Evolutionary conservation across 2,113 vertebrate genomes (phyloP).

Genomic region (Otus sunia): DNA sequence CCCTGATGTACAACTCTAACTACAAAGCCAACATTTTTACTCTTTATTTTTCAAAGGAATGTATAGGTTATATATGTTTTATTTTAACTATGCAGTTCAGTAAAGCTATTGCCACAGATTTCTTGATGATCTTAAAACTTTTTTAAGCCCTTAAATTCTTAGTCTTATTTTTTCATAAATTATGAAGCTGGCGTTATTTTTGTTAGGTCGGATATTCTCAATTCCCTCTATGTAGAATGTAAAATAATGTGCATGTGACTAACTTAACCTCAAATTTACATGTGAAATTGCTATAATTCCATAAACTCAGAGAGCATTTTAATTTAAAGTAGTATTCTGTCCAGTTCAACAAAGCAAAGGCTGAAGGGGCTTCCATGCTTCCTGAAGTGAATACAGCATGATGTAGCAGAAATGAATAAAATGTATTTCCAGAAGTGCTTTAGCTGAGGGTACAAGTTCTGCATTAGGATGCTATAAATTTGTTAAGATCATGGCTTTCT

Average conservation of each 20-base stretch:
- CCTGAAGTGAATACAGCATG: not conserved
- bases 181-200: not conserved
- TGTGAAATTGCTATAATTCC: not conserved
- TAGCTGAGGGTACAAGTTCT: not conserved
- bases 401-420: not conserved
- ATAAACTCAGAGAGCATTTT: not conserved
- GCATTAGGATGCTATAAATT: conserved; percentile 51
- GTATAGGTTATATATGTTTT: not conserved
- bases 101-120: not conserved
- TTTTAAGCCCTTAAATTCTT: not conserved
- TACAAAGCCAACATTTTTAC: not conserved
- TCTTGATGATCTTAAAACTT: not conserved
- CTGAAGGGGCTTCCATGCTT: not conserved
- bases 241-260: not conserved
- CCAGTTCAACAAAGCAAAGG: not conserved
- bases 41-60: not conserved
- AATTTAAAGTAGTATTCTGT: not conserved
- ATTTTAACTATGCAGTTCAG: not conserved
- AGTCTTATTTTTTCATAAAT: not conserved
- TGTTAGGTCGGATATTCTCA: not conserved
- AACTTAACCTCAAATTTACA: not conserved
- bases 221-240: not conserved
- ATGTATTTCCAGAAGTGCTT: not conserved
- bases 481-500: conserved; percentile 70
- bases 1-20: not conserved